Conservation (phyloP, 2,113 vertebrate species). For the Syngnathus typhle region DNA sequence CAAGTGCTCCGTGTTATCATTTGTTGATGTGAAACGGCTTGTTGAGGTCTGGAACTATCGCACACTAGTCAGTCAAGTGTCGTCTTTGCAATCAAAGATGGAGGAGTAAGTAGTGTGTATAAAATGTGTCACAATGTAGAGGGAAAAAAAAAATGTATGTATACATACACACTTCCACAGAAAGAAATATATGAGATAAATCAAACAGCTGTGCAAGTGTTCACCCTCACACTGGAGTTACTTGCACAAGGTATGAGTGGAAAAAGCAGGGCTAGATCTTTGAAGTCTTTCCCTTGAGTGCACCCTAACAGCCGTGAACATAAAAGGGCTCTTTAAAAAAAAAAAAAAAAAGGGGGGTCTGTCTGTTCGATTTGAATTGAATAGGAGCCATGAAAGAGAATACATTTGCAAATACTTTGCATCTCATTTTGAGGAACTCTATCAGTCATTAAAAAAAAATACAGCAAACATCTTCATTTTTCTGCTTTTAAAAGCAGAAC, state of each 20-base stretch:
- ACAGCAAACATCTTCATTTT: constrained; percentile 24
- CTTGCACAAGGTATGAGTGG: constrained; percentile 34
- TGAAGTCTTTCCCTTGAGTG: constrained; percentile 49
- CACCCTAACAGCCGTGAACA: constrained; percentile 28
- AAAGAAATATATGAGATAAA: constrained; percentile 3
- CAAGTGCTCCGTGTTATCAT: constrained; percentile 36
- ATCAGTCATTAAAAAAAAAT: constrained; percentile 15
- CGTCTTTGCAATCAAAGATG: constrained; percentile 17
- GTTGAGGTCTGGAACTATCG: constrained; percentile 18
- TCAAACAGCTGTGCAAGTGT: constrained; percentile 15
- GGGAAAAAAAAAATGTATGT: not conserved
- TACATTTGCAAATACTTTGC: constrained; percentile 63
- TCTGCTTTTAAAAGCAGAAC: constrained; percentile 20
- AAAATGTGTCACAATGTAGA: not conserved
- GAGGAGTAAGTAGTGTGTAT: not conserved
- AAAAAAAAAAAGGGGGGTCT: constrained; percentile 44
- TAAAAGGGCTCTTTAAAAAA: constrained; percentile 22
- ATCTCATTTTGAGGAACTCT: constrained; percentile 45
- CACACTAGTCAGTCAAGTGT: constrained; percentile 9
- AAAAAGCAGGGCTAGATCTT: constrained; percentile 32
- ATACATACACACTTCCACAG: not conserved
- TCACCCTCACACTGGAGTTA: constrained; percentile 23
- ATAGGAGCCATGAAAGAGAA: constrained; percentile 45
- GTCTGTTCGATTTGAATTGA: constrained; percentile 51
- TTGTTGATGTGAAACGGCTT: constrained; percentile 35